Evolutionary conservation across 2,797 vertebrate species (phyloP).

Genomic region (Sebastes matsubarae): DNA sequence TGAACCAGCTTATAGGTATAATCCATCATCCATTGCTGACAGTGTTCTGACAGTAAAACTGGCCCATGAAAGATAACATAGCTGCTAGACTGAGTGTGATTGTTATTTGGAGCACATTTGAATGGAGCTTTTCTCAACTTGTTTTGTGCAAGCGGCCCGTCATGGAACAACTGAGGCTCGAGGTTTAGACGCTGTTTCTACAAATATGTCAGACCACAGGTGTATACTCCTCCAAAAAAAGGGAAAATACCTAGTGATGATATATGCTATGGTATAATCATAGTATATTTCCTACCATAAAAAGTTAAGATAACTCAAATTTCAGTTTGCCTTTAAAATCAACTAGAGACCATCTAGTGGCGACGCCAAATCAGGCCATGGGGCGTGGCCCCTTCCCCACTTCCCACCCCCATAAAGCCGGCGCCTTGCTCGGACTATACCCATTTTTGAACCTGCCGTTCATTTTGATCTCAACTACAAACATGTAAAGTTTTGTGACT

Average conservation of each 20-base stretch:
- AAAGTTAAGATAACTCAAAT: neutral
- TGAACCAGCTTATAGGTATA: neutral
- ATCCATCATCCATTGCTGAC: neutral
- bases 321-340: neutral
- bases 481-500: too few species aligned
- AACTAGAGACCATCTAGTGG: rapidly evolving
- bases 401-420: too few species aligned
- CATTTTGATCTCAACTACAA: too few species aligned
- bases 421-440: too few species aligned
- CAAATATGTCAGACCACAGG: neutral
- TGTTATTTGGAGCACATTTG: neutral
- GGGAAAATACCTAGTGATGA: too few species aligned
- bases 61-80: too few species aligned
- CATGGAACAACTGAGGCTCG: neutral
- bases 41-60: neutral
- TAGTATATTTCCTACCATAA: too few species aligned
- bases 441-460: rapidly evolving
- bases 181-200: neutral
- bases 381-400: too few species aligned
- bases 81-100: neutral
- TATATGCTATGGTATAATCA: too few species aligned
- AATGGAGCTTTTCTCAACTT: neutral
- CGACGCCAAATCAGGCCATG: too few species aligned
- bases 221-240: neutral
- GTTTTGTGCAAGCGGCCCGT: neutral